Evolutionary conservation across 2,888 invertebrate genomes (phyloP), one percentile per base, ranked within the genome.

Genomic region (Agrypnus murinus): DNA sequence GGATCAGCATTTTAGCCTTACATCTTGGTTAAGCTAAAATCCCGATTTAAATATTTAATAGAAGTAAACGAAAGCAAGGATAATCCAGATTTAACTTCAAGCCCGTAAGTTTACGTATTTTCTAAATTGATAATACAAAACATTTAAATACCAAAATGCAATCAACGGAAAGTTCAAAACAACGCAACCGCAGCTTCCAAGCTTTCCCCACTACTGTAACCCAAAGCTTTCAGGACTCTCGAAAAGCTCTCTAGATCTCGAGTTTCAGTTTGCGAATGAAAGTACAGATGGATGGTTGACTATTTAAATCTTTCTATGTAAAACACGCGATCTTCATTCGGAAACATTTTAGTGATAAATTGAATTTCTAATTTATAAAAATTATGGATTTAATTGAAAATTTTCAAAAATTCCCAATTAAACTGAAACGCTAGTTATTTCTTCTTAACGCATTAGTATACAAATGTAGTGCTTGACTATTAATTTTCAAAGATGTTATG

Each of bases 141-240:
- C 46, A 66, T 66, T 59, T 60, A 40, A 62, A 38, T 55, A 43
- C 25, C 48, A 67, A 67, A 67, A 36, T 67, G 67, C 67, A 67
- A 67, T 67, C 67, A 43, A 34, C 43, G 12, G 60, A 67, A 53
- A 68, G 57, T 63, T 63, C 43, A 63, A 63, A 68, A 68, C 63
- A 68, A 68, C 68, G 68, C 68, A 68, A 68, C 68, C 68, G 68
- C 68, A 68, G 68, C 63, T 62, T 68, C 63, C 68, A 57, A 38
- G 43, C 43, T 60, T 55, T 36, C 68, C 67, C 68, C 67, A 63
- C 68, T 63, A 62, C 68, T 57, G 46, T 32, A 62, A 40, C 53
- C 66, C 58, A 60, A 40, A 60, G 53, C 55, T 67, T 58, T 67
- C 60, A 50, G 53, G 66, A 40, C 31, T 59, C 48, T 59, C 25